Conservation (phyloP, 2,797 vertebrate genomes). For the Coccyzus lansbergi region DNA sequence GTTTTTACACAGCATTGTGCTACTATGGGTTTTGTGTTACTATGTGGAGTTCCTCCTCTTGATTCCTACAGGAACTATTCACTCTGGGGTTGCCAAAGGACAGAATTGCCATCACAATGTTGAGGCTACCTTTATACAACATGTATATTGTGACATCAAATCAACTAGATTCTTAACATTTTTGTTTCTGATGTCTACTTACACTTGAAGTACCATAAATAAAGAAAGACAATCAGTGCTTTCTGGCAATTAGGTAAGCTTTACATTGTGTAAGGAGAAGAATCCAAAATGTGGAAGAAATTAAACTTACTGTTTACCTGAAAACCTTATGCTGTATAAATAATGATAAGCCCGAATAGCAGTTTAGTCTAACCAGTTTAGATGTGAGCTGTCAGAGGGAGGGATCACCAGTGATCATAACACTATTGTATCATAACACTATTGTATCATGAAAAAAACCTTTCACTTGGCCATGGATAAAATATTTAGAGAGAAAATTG, state of each 20-base stretch:
- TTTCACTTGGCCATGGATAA: not conserved
- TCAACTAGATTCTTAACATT: not conserved
- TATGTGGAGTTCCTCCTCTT: not conserved
- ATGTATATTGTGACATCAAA: not conserved
- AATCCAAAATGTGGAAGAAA: not conserved
- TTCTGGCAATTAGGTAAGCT: not conserved
- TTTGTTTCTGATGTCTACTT: not conserved
- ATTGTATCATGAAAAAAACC: not conserved
- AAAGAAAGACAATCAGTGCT: not conserved
- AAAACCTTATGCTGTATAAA: not conserved
- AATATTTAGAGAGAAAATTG: not conserved
- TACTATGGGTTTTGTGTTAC: not conserved
- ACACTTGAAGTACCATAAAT: not conserved
- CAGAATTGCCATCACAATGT: not conserved
- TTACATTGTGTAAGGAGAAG: not conserved
- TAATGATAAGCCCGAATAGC: not conserved
- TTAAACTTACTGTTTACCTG: not conserved
- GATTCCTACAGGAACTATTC: not conserved
- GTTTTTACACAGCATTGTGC: not conserved
- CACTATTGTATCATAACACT: not conserved
- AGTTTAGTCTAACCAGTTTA: not conserved
- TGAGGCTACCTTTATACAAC: not conserved
- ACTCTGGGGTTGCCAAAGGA: not conserved
- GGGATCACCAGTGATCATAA: not conserved
- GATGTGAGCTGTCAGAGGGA: not conserved